Conservation (phyloP, 2,113 vertebrate species). For the Sorex araneus region DNA sequence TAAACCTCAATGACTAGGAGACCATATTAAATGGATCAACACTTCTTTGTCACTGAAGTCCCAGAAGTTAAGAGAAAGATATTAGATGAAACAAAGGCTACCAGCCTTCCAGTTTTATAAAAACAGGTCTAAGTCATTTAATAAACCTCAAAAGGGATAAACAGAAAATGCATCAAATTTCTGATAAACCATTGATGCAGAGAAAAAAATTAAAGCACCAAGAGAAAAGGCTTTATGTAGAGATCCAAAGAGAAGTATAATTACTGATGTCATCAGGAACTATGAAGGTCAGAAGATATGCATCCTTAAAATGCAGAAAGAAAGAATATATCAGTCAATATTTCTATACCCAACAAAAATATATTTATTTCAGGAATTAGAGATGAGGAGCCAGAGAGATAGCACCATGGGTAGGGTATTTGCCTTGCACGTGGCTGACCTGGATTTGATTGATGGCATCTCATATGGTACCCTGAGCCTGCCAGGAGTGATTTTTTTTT, state of each 20-base stretch:
- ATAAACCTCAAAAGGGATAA: background rate
- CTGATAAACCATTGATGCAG: slow-evolving; percentile 42
- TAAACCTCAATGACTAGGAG: background rate
- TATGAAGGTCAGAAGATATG: background rate
- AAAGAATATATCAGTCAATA: slow-evolving; percentile 14
- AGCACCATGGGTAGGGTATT: no score
- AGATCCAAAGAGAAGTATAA: background rate
- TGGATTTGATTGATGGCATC: no score
- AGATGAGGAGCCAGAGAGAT: no score
- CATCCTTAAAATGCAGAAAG: background rate
- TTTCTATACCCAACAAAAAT: slow-evolving; percentile 6
- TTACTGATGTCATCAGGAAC: background rate
- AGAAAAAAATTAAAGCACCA: background rate
- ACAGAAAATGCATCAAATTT: background rate
- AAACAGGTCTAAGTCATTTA: slow-evolving; percentile 20
- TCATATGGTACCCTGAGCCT: no score
- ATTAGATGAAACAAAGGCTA: slow-evolving; percentile 58
- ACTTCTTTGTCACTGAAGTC: background rate
- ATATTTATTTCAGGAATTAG: slow-evolving; percentile 4
- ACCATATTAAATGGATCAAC: background rate
- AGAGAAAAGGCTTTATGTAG: slow-evolving; percentile 28
- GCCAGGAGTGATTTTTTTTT: no score
- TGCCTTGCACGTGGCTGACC: no score
- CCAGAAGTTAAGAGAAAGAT: slow-evolving; percentile 1
- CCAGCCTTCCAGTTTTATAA: slow-evolving; percentile 27